Percentiles rank a stretch among this genome's conserved stretches.
These are phyloP conservation scores for Bradysia coprophila DNA, from an alignment of 1,140 invertebrate genomes.

Conservation along the genomic window DNA sequence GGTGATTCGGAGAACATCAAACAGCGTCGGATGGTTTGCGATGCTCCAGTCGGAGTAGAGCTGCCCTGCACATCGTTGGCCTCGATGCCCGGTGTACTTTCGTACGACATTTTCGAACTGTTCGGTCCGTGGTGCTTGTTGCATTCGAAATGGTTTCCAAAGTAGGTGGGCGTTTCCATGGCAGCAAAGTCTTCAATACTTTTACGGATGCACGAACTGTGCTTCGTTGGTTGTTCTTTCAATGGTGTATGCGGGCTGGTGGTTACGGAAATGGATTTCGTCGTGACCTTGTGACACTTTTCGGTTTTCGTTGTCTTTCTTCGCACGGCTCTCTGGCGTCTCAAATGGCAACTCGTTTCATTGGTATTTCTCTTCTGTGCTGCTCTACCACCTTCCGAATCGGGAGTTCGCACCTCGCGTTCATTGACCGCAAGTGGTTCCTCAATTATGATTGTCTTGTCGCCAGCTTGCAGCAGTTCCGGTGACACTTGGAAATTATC, in stretches of 20 bases:
- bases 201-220: not conserved
- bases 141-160: not conserved
- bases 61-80: not conserved
- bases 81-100: not conserved
- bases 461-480: not conserved
- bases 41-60: slow-evolving; percentile 6
- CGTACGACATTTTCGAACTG: not conserved
- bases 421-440: slow-evolving; percentile 8
- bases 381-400: not conserved
- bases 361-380: not conserved
- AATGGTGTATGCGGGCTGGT: slow-evolving; percentile 7
- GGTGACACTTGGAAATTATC: slow-evolving; percentile 3
- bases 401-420: slow-evolving; percentile 14
- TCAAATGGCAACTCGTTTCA: slow-evolving; percentile 9
- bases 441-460: not conserved
- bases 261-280: not conserved
- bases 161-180: not conserved
- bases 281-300: slow-evolving; percentile 2
- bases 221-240: not conserved
- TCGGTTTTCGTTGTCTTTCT: slow-evolving; percentile 9
- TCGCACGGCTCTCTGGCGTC: slow-evolving; percentile 19
- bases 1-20: slow-evolving; percentile 17
- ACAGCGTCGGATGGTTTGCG: slow-evolving; percentile 15
- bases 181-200: not conserved
- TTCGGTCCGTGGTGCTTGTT: not conserved